Base-by-base conservation (phyloP, 2,797 vertebrate species). In the Cynodonichthys magdalenae region DNA sequence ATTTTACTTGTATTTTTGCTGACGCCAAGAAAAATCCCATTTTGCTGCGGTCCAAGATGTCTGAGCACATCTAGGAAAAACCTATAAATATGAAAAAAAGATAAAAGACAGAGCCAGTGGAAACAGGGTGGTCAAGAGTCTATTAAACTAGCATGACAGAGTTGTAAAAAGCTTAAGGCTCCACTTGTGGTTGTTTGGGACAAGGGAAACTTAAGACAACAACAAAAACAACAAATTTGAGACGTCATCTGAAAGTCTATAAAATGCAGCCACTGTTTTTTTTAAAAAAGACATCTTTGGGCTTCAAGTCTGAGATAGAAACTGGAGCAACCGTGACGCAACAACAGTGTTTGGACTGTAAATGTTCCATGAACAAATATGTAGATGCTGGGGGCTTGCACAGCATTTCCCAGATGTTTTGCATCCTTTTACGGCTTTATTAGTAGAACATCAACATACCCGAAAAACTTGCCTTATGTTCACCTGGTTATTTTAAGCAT, bases 331-430 rank as follows among this genome's bases (percentile, higher is more conserved):
- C 59, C n/a, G 59, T 55, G 50, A 72, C 41, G 19, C 63, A 66
- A 29, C 3, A 64, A 56, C 67, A 64, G 48, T 77, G 65, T 83
- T 75, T 77, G 66, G 60, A 62, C 66, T 72, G 60, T 71, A 46
- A 67, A 66, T n/a, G 63, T 47, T 74, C 53, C 49, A 18, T 58
- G 56, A 19, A 49, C 59, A 73, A 80, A 68, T 66, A 67, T 68
- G 51, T 47, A 18, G 17, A 41, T 17, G 39, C 20, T 15, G 27
- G 7, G 1, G 57, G 31, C 17, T 45, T 31, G 10, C 28, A 12
- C 15, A 17, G 0, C 3, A 8, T 52, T 64, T 45, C 29, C 59
- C 49, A 8, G 18, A 54, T 8, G 52, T 20, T 53, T 60, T 4
- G 18, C 6, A 24, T 29, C 69, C 69, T 58, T 72, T 46, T 69